Base-by-base conservation (phyloP, 2,113 vertebrate genomes). In the Channa maculata region DNA sequence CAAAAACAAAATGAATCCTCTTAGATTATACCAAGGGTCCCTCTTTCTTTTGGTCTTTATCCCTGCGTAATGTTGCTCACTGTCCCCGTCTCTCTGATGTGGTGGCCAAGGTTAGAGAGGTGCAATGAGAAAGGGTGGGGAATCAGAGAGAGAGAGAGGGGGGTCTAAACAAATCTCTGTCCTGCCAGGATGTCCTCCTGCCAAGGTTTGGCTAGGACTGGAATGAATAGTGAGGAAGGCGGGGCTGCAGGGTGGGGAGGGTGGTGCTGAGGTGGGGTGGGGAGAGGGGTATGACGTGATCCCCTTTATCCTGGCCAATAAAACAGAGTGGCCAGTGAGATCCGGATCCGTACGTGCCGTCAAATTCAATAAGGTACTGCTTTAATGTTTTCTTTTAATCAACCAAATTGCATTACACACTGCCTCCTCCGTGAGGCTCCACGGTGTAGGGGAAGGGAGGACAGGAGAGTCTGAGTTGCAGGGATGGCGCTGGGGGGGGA, bases 321-420 rank as follows among this genome's bases (percentile, higher is more conserved):
- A 94, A 94, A 92, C 90, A 94, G 93, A 95, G 93, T 94, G 93
- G 93, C 91, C 88, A 61, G 91, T 90, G 88, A 93, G 92, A 92
- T 95, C 93, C 83, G 86, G 91, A 93, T 93, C 88, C 75, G 91
- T 94, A 93, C 93, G 92, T 95, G 94, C 94, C 80, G 83, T 95
- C 94, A 95, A 94, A 95, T 93, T 95, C 93, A 95, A 95, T 95
- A 94, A 94, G 94, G 92, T 92, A 89, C 85, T 89, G 92, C 93
- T 94, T 94, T 94, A 95, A 94, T 95, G 94, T 95, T 94, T 95
- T 94, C 93, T 93, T 95, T 95, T 95, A 95, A 95, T 95, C 94
- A 94, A 94, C 93, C 92, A 95, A 95, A 95, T 95, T 95, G 92
- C 94, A 95, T 95, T 95, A 95, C 90, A 89, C 89, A 91, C 85